phyloP scores from a whole-genome alignment of 2,888 invertebrate species.

The Ctena decussata region DNA sequence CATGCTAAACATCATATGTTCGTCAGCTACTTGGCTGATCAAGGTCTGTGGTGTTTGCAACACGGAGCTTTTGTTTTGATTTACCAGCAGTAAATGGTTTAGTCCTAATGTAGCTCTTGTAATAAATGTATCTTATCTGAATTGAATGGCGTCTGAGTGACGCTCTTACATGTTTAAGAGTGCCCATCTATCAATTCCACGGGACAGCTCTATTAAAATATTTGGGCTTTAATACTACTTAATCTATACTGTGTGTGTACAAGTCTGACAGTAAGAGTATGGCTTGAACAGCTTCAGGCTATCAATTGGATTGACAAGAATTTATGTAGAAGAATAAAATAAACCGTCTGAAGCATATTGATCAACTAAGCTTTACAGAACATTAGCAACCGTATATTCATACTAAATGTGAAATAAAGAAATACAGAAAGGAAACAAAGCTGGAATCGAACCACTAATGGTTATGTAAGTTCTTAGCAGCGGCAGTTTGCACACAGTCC shows the following conservation, averaged over 20 bases:
- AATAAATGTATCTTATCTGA: constrained; percentile 5
- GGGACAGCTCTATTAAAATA: not conserved
- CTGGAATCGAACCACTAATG: too few relatives aligned
- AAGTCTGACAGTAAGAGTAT: constrained; percentile 6
- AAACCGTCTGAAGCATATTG: constrained; percentile 2
- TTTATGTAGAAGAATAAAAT: not conserved
- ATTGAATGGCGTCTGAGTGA: not conserved
- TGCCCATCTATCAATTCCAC: not conserved
- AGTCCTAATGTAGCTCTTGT: not conserved
- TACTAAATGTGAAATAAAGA: too few relatives aligned
- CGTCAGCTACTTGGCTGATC: too few relatives aligned
- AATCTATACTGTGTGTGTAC: not conserved
- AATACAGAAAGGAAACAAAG: too few relatives aligned
- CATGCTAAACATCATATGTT: too few relatives aligned
- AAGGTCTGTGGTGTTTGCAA: too few relatives aligned
- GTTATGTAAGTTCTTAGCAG: too few relatives aligned
- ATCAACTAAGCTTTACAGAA: not conserved
- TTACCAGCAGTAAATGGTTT: too few relatives aligned
- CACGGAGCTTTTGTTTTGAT: too few relatives aligned
- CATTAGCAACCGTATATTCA: too few relatives aligned
- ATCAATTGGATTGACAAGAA: not conserved
- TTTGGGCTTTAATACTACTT: not conserved
- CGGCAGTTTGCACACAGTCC: too few relatives aligned
- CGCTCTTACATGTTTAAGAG: not conserved
- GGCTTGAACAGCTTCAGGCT: not conserved